Conservation (phyloP, 64 coral and sea anemone genomes). For the Montipora capricornis region DNA sequence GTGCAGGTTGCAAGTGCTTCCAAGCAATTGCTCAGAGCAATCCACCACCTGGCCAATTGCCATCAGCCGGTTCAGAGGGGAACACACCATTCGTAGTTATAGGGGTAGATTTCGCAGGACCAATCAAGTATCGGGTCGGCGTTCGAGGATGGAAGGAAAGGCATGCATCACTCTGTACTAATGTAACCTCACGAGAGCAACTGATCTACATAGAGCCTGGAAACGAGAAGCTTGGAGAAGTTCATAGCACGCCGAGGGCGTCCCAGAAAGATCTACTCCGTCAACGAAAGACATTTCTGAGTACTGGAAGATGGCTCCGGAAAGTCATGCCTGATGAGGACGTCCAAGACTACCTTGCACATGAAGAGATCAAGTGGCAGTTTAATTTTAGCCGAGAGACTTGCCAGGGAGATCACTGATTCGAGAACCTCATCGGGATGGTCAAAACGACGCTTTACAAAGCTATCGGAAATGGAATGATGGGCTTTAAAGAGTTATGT, state of each 20-base stretch:
- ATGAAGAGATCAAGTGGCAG: slow-evolving; percentile 39
- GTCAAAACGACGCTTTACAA: not conserved
- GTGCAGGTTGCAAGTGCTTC: slow-evolving; percentile 27
- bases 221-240: slow-evolving; percentile 36
- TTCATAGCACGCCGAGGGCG: slow-evolving; percentile 61
- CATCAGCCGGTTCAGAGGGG: slow-evolving; percentile 13
- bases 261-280: slow-evolving; percentile 7
- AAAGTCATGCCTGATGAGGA: slow-evolving; percentile 6
- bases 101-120: slow-evolving; percentile 73
- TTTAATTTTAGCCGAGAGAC: slow-evolving; percentile 62
- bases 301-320: not conserved
- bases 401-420: slow-evolving; percentile 45
- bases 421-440: not conserved
- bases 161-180: not conserved
- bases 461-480: not conserved
- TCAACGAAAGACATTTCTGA: slow-evolving; percentile 49
- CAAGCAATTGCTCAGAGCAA: slow-evolving; percentile 4
- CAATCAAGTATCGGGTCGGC: slow-evolving; percentile 6
- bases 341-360: slow-evolving; percentile 23
- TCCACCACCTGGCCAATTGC: not conserved
- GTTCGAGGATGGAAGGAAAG: not conserved
- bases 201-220: not conserved
- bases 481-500: not conserved
- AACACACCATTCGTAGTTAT: slow-evolving; percentile 39
- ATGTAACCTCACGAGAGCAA: not conserved